These are phyloP conservation scores for Alethe diademata DNA, from an alignment of 2,113 vertebrate species.

Conservation along the genomic window DNA sequence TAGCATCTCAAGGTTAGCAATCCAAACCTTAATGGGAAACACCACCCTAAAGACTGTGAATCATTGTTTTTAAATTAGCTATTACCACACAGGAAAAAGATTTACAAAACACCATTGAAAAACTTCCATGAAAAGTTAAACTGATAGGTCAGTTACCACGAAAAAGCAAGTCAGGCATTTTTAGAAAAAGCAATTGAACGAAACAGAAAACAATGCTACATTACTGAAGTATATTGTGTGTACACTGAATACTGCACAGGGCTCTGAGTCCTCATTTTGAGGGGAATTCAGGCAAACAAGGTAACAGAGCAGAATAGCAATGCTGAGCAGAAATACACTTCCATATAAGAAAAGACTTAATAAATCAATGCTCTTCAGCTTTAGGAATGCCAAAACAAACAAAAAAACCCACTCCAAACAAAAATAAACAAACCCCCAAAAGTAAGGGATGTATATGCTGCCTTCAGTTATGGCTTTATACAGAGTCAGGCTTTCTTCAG, in stretches of 20 bases:
- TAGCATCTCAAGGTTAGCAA: background rate
- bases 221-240: background rate
- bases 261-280: background rate
- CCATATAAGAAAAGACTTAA: background rate
- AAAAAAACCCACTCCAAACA: rapidly evolving
- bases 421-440: background rate
- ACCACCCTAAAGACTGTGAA: background rate
- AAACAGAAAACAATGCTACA: background rate
- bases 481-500: background rate
- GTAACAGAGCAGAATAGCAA: background rate
- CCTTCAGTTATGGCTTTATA: background rate
- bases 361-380: background rate
- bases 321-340: background rate
- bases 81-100: background rate
- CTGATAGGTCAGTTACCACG: background rate
- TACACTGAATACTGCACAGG: background rate
- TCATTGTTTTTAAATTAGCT: background rate
- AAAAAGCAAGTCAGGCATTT: background rate
- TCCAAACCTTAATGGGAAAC: background rate
- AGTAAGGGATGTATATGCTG: background rate
- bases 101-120: background rate
- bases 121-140: background rate
- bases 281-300: background rate
- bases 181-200: background rate
- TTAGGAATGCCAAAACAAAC: background rate